Evolutionary conservation across 1,140 invertebrate genomes (phyloP).

Genomic region (Paramacrobiotus metropolitanus): DNA sequence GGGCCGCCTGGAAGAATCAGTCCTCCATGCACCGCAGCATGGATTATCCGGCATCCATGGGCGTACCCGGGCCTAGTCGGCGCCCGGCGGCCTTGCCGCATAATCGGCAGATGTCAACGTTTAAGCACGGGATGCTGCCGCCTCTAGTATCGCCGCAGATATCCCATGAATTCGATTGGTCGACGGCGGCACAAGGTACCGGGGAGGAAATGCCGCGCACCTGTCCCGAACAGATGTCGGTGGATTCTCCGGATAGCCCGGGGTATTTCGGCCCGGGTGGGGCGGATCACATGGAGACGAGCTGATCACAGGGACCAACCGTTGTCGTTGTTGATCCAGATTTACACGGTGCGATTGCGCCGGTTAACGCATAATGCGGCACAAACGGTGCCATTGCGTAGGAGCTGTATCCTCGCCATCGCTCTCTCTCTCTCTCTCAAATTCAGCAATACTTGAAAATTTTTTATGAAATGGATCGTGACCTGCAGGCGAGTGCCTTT

Average conservation of each 20-base stretch:
- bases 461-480: no score
- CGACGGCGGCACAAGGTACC: neutral
- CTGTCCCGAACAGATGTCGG: constrained; percentile 5
- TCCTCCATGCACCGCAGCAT: constrained; percentile 31
- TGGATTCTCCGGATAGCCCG: constrained; percentile 12
- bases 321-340: no score
- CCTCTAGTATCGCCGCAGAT: constrained; percentile 5
- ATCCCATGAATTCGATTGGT: neutral
- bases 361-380: no score
- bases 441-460: no score
- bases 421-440: no score
- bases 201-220: neutral
- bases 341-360: no score
- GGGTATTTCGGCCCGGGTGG: no score
- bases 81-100: constrained; percentile 5
- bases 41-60: constrained; percentile 2
- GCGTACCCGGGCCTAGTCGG: neutral
- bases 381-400: no score
- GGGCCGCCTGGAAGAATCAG: constrained; percentile 53
- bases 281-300: no score
- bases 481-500: no score
- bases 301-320: no score
- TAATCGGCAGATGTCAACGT: neutral
- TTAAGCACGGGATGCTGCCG: constrained; percentile 13
- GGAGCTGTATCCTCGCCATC: no score